Base-by-base conservation (phyloP, 2,888 invertebrate species). In the Timema cristinae region DNA sequence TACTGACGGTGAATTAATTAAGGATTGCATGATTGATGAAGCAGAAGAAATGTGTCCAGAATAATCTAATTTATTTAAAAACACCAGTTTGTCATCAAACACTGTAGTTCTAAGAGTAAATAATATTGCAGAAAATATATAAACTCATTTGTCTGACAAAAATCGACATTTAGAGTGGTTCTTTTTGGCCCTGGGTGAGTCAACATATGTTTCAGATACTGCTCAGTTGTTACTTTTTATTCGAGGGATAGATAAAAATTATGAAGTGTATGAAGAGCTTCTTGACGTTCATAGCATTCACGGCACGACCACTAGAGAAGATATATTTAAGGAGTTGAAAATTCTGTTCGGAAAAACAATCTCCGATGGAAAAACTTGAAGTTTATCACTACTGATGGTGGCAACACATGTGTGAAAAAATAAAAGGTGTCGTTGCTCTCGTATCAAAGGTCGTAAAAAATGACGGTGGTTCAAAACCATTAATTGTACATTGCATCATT, bases 401-500 rank as follows among this genome's bases (percentile, higher is more conserved):
- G 76, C 74, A 77, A 76, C 77, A 78, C 73, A 77, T 77, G 76
- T 73, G 75, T 77, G 78, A 75, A 47, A 75, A 76, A 77, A 54
- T 67, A 2, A 56, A 68, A 77, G 75, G 74, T 73, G 76, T 77
- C 71, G 76, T 78, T 70, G 77, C 75, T 72, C 76, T 76, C 72
- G 75, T 77, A 72, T 77, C 77, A 77, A 79, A 78, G 75, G 77
- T 76, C 75, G 76, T 76, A 75, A 74, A 78, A 77, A 77, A 78
- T 77, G 76, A 73, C 68, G 76, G 76, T 77, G 76, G 77, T 76
- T 77, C 77, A 78, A 78, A 77, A 78, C 76, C 77, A 75, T 75
- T 75, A 73, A 72, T 78, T 73, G 72, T 78, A 76, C 78, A 78
- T 76, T 79, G 78, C 76, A 78, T 78, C 75, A 79, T 78, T 77